These are phyloP conservation scores for Theretra japonica DNA, from an alignment of 2,888 invertebrate genomes.

Conservation along the genomic window DNA sequence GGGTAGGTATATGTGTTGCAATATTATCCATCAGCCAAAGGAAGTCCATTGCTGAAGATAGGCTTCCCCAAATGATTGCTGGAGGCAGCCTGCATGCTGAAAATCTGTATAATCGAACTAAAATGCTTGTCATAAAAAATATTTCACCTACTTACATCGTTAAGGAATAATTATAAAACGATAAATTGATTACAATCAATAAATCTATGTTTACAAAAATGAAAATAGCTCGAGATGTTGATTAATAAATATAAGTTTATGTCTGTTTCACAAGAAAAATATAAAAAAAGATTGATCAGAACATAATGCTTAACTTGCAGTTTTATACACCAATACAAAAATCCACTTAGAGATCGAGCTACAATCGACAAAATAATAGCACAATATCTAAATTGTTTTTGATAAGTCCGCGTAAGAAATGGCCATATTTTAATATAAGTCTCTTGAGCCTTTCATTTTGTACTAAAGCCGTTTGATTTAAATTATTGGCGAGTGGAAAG, in stretches of 20 bases:
- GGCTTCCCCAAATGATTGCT: too few species aligned
- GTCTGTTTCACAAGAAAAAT: neutral
- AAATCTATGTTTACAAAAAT: neutral
- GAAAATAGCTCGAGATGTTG: too few species aligned
- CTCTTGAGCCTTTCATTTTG: neutral
- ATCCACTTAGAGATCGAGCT: neutral
- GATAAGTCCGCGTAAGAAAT: slow-evolving; percentile 7
- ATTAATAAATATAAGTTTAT: neutral
- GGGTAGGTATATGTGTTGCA: too few species aligned
- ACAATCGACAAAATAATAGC: neutral
- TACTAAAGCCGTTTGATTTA: neutral
- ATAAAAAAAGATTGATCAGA: neutral
- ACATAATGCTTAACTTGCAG: slow-evolving; percentile 9
- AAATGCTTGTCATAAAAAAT: too few species aligned
- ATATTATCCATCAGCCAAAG: too few species aligned
- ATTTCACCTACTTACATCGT: too few species aligned
- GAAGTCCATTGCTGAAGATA: too few species aligned
- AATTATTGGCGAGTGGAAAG: neutral
- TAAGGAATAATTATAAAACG: too few species aligned
- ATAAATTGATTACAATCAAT: too few species aligned
- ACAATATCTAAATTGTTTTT: neutral
- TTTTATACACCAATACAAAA: neutral
- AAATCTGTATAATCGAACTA: too few species aligned
- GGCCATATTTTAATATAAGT: neutral
- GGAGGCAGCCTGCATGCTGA: too few species aligned